Percentiles rank a stretch among this genome's conserved stretches.
phyloP scores from a whole-genome alignment of 2,888 invertebrate species.

The Calameuta idolon region DNA sequence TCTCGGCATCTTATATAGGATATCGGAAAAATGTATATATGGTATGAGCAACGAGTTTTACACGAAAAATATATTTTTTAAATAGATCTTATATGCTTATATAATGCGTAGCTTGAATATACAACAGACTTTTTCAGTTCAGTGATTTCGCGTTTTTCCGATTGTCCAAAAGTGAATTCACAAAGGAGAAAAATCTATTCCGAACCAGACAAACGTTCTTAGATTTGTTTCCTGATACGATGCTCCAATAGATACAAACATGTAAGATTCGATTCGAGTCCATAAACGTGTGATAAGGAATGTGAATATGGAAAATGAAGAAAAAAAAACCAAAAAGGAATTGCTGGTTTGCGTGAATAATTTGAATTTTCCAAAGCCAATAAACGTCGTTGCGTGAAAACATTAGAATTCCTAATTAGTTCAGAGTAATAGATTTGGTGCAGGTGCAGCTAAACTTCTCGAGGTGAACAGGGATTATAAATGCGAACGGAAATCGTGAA shows the following conservation, averaged over 20 bases:
- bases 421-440: background rate
- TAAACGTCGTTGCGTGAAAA: background rate
- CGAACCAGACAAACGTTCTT: background rate
- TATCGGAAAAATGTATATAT: background rate
- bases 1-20: background rate
- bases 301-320: conserved; percentile 12
- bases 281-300: conserved; percentile 1
- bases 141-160: background rate
- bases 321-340: background rate
- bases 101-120: background rate
- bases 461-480: background rate
- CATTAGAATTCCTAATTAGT: background rate
- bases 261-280: background rate
- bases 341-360: background rate
- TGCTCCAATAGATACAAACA: background rate
- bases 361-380: background rate
- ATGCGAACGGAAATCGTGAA: background rate
- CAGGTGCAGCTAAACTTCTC: background rate
- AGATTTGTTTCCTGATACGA: background rate
- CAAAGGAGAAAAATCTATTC: background rate
- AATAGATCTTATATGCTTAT: background rate
- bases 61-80: background rate
- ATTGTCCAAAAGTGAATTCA: conserved; percentile 4
- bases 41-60: background rate
- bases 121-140: background rate